phyloP scores from a whole-genome alignment of 2,888 invertebrate species.

The Theretra japonica region DNA sequence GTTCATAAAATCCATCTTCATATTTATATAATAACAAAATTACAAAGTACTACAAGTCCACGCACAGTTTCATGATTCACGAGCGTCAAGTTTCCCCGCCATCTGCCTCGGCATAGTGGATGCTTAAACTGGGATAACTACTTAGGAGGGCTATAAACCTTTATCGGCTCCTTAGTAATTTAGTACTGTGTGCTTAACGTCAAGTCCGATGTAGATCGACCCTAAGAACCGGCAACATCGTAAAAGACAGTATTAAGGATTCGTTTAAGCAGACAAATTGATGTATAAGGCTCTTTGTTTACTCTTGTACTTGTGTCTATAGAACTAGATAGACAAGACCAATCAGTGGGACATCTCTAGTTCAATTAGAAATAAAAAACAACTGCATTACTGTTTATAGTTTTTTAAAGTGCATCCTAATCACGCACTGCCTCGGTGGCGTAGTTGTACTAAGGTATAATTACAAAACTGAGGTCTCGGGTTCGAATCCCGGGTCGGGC shows the following conservation, averaged over 20 bases:
- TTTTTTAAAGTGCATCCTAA: too few species aligned
- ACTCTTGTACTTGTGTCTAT: neutral
- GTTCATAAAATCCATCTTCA: neutral
- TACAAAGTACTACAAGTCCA: neutral
- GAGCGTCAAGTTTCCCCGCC: slow-evolving; percentile 24
- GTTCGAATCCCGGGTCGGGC: too few species aligned
- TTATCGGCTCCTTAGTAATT: slow-evolving; percentile 57
- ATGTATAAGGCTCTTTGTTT: slow-evolving; percentile 7
- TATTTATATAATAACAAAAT: neutral
- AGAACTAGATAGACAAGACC: neutral
- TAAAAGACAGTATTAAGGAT: slow-evolving; percentile 33
- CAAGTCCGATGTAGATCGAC: slow-evolving; percentile 42
- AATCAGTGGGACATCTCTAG: too few species aligned
- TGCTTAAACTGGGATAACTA: slow-evolving; percentile 36
- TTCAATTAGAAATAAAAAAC: too few species aligned
- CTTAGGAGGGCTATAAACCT: slow-evolving; percentile 51
- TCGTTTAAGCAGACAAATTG: slow-evolving; percentile 28
- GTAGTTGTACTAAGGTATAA: too few species aligned
- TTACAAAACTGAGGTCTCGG: too few species aligned
- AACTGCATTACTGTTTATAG: too few species aligned
- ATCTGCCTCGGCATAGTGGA: slow-evolving; percentile 29
- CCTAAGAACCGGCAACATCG: slow-evolving; percentile 32
- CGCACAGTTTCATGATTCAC: slow-evolving; percentile 24
- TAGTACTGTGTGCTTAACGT: slow-evolving; percentile 52
- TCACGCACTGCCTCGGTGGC: too few species aligned